Evolutionary conservation across 2,113 vertebrate genomes (phyloP).

Genomic region (Bucco capensis): DNA sequence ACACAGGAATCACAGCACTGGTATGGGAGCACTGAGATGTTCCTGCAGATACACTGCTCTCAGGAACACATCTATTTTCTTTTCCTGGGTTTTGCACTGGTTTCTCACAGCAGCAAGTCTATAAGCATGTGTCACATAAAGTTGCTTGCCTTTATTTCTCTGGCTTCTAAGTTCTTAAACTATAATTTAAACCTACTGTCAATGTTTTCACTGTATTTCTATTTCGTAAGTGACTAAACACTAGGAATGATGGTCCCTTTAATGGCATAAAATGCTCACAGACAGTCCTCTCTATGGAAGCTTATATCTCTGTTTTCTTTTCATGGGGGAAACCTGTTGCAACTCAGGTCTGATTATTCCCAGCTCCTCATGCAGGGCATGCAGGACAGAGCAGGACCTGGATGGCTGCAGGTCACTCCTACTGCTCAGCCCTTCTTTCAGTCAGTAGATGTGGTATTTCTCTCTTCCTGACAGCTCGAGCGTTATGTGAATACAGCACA

Average conservation of each 20-base stretch:
- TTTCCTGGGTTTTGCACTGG: neutral
- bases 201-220: neutral
- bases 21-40: neutral
- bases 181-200: neutral
- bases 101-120: neutral
- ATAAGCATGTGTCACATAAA: neutral
- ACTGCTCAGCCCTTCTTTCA: neutral
- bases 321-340: neutral
- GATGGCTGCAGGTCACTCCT: neutral
- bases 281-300: neutral
- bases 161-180: neutral
- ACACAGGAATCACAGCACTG: neutral
- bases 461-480: neutral
- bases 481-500: neutral
- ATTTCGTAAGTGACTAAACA: neutral
- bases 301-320: neutral
- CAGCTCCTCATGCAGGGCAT: neutral
- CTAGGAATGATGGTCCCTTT: neutral
- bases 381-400: neutral
- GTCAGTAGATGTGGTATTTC: fast-evolving
- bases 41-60: neutral
- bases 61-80: neutral
- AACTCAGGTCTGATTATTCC: neutral
- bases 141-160: neutral
- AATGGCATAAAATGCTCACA: neutral